Conservation (phyloP, 2,113 vertebrate species). For the Thamnaconus septentrionalis region DNA sequence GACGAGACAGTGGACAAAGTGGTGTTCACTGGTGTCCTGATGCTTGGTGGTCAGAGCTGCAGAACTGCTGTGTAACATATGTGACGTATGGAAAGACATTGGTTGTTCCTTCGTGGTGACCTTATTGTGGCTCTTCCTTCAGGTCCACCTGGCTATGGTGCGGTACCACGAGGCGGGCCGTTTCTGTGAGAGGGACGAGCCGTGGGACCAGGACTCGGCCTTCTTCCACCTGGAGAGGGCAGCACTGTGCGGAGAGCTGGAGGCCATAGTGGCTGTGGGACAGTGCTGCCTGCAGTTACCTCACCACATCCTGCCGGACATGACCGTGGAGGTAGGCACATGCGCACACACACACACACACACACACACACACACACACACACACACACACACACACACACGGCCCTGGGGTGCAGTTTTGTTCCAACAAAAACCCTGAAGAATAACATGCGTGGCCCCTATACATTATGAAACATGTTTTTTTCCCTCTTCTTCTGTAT, state of each 20-base stretch:
- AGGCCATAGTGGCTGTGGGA: constrained; percentile 90
- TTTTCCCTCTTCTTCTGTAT: too few relatives aligned
- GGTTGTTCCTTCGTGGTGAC: too few relatives aligned
- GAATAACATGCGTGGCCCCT: too few relatives aligned
- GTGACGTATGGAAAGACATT: too few relatives aligned
- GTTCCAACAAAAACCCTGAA: too few relatives aligned
- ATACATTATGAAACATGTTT: too few relatives aligned
- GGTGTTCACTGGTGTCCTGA: too few relatives aligned
- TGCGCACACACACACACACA: too few relatives aligned
- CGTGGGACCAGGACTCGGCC: constrained; percentile 88
- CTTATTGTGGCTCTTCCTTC: background rate
- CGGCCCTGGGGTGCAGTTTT: too few relatives aligned
- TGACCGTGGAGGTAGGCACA: constrained; percentile 81
- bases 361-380: too few relatives aligned
- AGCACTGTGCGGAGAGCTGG: constrained; percentile 91
- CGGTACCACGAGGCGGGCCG: constrained; percentile 92
- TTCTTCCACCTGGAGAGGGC: constrained; percentile 92
- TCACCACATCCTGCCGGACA: constrained; percentile 88
- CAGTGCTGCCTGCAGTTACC: constrained; percentile 89
- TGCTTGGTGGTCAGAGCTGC: background rate
- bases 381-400: too few relatives aligned
- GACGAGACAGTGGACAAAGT: too few relatives aligned
- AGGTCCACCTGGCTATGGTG: constrained; percentile 97
- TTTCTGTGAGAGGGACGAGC: constrained; percentile 88
- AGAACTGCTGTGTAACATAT: background rate